These are phyloP conservation scores for Isaurus tuberculatus DNA, from an alignment of 92 coral and sea anemone species.

Conservation along the genomic window DNA sequence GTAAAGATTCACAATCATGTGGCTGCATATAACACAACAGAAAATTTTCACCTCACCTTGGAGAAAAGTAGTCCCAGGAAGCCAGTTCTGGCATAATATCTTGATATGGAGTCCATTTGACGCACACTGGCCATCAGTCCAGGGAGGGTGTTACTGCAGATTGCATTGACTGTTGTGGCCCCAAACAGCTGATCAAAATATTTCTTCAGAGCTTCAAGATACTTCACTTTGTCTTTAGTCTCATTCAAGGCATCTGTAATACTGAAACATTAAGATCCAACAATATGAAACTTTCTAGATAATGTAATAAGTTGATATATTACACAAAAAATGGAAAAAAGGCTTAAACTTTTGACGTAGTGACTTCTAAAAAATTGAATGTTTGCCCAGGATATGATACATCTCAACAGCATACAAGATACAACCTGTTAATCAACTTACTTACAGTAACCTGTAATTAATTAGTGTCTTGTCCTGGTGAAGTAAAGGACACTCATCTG, in stretches of 20 bases:
- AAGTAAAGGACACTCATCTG: no score
- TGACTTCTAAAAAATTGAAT: no score
- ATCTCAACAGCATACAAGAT: no score
- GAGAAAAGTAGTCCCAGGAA: constrained; percentile 92
- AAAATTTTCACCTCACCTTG: constrained; percentile 60
- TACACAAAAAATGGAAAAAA: no score
- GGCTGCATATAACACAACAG: no score
- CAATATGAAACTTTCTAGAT: neutral
- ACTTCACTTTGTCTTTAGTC: constrained; percentile 97
- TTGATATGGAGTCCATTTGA: constrained; percentile 98
- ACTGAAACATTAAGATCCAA: constrained; percentile 35
- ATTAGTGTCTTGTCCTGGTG: no score
- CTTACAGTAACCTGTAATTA: no score
- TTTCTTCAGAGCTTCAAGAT: constrained; percentile 92
- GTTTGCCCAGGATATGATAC: no score
- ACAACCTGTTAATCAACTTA: no score
- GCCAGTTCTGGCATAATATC: constrained; percentile 97
- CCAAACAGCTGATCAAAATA: constrained; percentile 92
- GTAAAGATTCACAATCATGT: no score
- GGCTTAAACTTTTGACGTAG: no score
- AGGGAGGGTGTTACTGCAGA: constrained; percentile 87
- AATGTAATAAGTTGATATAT: no score
- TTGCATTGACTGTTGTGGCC: constrained; percentile 72
- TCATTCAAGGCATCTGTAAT: constrained; percentile 99
- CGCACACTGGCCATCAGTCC: constrained; percentile 96